Conservation (phyloP, 2,888 invertebrate genomes). For the Pemphredon lugubris region DNA sequence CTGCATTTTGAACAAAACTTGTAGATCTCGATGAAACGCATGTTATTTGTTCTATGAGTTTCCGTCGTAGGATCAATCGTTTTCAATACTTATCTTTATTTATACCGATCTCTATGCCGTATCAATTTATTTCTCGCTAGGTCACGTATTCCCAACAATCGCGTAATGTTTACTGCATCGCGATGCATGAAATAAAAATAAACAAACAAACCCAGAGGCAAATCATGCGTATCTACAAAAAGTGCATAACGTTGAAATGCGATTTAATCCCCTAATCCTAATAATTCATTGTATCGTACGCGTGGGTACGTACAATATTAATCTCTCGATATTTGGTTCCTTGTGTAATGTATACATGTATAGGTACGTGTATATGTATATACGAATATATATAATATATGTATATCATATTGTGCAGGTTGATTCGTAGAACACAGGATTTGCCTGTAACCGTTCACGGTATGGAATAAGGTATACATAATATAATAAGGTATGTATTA, state of each 20-base stretch:
- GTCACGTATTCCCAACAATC: no score
- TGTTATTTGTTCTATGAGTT: no score
- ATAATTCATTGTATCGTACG: slow-evolving; percentile 32
- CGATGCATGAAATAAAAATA: neutral
- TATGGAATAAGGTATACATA: slow-evolving; percentile 14
- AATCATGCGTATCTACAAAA: slow-evolving; percentile 32
- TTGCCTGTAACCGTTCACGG: slow-evolving; percentile 13
- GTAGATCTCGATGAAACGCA: no score
- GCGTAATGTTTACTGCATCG: no score
- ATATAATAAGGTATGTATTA: no score
- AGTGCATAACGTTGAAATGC: slow-evolving; percentile 26
- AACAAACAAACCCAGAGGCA: slow-evolving; percentile 12
- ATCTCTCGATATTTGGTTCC: slow-evolving; percentile 65
- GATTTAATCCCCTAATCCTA: slow-evolving; percentile 41
- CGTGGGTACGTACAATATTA: slow-evolving; percentile 49
- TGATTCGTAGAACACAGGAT: slow-evolving; percentile 29
- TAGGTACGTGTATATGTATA: slow-evolving; percentile 41
- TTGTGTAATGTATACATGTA: slow-evolving; percentile 55
- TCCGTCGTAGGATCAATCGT: no score
- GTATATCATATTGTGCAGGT: slow-evolving; percentile 46
- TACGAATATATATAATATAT: slow-evolving; percentile 42
- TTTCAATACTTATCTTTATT: no score
- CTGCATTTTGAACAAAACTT: no score
- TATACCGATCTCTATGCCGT: no score
- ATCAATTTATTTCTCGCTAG: no score